These are phyloP conservation scores for Aphodius sticticus DNA, from an alignment of 2,888 invertebrate genomes.

Conservation along the genomic window DNA sequence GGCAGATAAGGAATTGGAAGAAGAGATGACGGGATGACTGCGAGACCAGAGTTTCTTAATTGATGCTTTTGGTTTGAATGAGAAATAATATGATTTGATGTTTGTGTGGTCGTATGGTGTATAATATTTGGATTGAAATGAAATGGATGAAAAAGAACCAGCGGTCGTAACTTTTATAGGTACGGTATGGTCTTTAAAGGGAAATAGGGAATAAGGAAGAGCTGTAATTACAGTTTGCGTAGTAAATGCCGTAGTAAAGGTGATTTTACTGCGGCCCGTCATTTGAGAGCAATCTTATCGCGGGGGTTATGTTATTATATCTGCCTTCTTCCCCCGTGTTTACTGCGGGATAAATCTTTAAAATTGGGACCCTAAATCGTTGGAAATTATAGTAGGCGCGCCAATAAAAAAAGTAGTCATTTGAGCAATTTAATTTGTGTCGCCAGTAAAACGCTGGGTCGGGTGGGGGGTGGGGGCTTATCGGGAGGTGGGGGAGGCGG, in stretches of 20 bases:
- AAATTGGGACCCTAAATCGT: slow-evolving; percentile 51
- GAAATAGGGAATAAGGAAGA: slow-evolving; percentile 26
- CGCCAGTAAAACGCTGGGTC: slow-evolving; percentile 42
- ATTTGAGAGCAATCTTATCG: slow-evolving; percentile 36
- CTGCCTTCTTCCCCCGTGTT: slow-evolving; percentile 39
- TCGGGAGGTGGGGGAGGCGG: slow-evolving; percentile 11
- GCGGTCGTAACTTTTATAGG: not conserved
- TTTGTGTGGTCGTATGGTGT: not conserved
- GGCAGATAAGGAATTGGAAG: too few relatives aligned
- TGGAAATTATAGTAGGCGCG: slow-evolving; percentile 47
- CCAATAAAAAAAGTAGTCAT: slow-evolving; percentile 53
- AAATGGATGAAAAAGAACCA: not conserved
- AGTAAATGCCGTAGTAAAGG: slow-evolving; percentile 35
- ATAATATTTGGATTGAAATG: slow-evolving; percentile 4
- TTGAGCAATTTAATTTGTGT: slow-evolving; percentile 55
- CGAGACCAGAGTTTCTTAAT: not conserved
- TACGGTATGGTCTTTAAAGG: slow-evolving; percentile 9
- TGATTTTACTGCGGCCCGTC: slow-evolving; percentile 33
- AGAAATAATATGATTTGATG: not conserved
- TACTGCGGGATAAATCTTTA: slow-evolving; percentile 50
- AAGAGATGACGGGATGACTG: too few relatives aligned
- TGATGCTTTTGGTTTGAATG: not conserved
- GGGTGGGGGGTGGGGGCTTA: slow-evolving; percentile 7
- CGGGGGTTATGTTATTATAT: slow-evolving; percentile 36
- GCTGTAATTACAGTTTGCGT: slow-evolving; percentile 34